phyloP scores from a whole-genome alignment of 2,113 vertebrate genomes.

The Petromus typicus region DNA sequence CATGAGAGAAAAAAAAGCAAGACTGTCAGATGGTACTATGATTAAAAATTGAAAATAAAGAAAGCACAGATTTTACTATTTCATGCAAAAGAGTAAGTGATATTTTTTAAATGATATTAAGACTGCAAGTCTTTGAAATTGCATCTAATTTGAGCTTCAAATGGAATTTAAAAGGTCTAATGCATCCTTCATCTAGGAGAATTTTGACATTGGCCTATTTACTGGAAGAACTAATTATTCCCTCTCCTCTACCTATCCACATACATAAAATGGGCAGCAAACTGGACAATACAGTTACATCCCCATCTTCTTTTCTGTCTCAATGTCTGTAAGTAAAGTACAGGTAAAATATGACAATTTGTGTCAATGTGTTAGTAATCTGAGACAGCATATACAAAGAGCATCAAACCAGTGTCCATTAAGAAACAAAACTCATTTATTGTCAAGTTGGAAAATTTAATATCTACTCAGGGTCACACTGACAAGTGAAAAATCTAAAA shows the following conservation, averaged over 20 bases:
- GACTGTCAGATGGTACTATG: neutral
- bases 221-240: neutral
- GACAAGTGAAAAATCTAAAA: slow-evolving; percentile 30
- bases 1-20: neutral
- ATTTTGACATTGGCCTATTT: neutral
- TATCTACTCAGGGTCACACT: slow-evolving; percentile 30
- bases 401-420: neutral
- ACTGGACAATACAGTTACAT: neutral
- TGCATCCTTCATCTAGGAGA: slow-evolving; percentile 13
- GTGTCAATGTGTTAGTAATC: neutral
- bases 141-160: neutral
- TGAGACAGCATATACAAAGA: neutral
- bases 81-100: neutral
- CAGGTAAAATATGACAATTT: neutral
- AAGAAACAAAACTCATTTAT: neutral
- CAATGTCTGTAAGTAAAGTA: neutral
- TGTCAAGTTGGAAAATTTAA: slow-evolving; percentile 39
- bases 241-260: too few relatives aligned
- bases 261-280: neutral
- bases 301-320: neutral
- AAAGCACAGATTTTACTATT: neutral
- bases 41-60: slow-evolving; percentile 34
- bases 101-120: neutral
- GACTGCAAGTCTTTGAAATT: neutral
- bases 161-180: neutral